Conservation (phyloP, 1,140 invertebrate species). For the Drosophila repleta region DNA sequence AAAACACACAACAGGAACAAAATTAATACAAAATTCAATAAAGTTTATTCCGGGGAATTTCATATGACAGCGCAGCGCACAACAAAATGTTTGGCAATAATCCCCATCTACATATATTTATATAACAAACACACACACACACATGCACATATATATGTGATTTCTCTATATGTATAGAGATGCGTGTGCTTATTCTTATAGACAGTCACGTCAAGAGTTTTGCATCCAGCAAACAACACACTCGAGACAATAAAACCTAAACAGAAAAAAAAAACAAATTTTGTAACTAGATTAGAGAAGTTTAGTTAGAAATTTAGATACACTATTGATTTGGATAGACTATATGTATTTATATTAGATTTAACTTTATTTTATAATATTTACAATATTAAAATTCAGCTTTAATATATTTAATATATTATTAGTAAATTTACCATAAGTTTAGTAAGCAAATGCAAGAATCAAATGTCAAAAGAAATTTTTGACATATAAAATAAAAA, state of each 20-base stretch:
- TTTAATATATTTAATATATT: too few relatives aligned
- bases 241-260: constrained; percentile 9
- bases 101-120: constrained; percentile 1
- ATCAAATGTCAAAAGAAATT: too few relatives aligned
- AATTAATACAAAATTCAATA: constrained; percentile 79
- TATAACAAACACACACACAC: too few relatives aligned
- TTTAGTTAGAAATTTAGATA: neutral
- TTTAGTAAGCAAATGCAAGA: too few relatives aligned
- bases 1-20: constrained; percentile 30
- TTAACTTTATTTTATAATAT: too few relatives aligned
- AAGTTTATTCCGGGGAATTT: constrained; percentile 70
- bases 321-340: neutral
- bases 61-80: constrained; percentile 53
- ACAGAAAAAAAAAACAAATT: neutral
- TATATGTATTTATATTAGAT: too few relatives aligned
- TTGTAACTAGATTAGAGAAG: neutral
- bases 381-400: too few relatives aligned
- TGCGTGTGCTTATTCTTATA: constrained; percentile 23
- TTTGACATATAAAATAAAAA: too few relatives aligned
- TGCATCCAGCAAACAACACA: constrained; percentile 27
- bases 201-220: constrained; percentile 39
- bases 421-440: too few relatives aligned
- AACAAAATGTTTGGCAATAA: constrained; percentile 35
- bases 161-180: neutral
- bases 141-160: neutral